Base-by-base conservation (phyloP, 2,113 vertebrate species). In the Esox niger region DNA sequence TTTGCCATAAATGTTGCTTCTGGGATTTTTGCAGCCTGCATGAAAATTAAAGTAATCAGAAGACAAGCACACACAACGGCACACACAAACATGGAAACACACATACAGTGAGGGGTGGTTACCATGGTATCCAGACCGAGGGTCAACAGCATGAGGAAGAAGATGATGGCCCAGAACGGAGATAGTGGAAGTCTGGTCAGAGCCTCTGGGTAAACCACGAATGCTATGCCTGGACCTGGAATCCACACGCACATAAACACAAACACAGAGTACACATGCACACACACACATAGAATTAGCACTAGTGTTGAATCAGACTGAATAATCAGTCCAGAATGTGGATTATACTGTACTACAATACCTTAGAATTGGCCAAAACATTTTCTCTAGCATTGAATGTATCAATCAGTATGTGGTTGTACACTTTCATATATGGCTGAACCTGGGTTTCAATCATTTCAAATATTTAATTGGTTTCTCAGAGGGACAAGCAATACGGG, bases 61-160 rank as follows among this genome's bases (percentile, higher is more conserved):
- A 43, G 35, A 43, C 35, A 13, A 13, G 35, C 11, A 38, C 11
- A 15, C 21, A 62, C 30, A 49, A 30, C 31, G 9, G n/a, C 27
- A 43, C 9, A 68, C 58, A 64, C 49, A 65, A 38, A 32, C 29
- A 54, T 17, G 54, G 8, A 31, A 13, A 62, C 68, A 55, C 67
- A 62, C 25, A 73, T 0, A 17, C 3, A 61, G 20, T 27, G 27
- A 60, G 63, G n/a, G 15, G 35, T 43, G 23, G 82, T 95, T 93
- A 99, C 97, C 97, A 99, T 99, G 0, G 97, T 99, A 80, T 98
- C 97, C 76, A 99, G 88, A 55, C 97, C 97, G 66, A 99, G 95
- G 0, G 97, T 99, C 64, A 99, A 92, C 38, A 99, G 93, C 97
- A 99, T 99, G 83, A 99, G 90, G 88, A 99, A 99, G 88, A 99